phyloP scores from a whole-genome alignment of 2,797 vertebrate genomes.

The Megalops cyprinoides region DNA sequence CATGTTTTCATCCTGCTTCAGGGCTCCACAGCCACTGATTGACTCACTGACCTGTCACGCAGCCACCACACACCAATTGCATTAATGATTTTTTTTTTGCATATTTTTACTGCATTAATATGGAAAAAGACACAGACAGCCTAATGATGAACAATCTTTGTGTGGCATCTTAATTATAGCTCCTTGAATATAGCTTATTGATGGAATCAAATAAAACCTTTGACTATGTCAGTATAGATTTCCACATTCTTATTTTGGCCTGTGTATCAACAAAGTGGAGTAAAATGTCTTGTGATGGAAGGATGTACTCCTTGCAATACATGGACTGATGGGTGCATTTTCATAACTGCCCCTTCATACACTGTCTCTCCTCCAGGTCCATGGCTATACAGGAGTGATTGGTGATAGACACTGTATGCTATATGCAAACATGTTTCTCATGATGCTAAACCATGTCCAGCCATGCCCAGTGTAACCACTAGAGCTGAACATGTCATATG shows the following conservation, averaged over 20 bases:
- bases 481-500: too few species aligned
- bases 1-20: background rate
- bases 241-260: constrained; percentile 8
- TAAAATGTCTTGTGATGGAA: background rate
- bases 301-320: background rate
- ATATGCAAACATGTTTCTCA: background rate
- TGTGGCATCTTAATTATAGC: too few species aligned
- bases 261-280: background rate
- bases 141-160: too few species aligned
- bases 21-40: background rate
- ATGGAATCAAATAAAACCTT: too few species aligned
- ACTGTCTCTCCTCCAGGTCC: background rate
- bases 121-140: too few species aligned
- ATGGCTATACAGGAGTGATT: background rate
- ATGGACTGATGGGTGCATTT: background rate
- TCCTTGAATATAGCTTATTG: too few species aligned
- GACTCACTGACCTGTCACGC: constrained; percentile 2
- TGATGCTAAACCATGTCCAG: too few species aligned
- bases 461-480: too few species aligned
- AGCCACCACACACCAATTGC: constrained; percentile 20
- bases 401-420: background rate
- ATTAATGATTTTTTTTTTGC: constrained; percentile 29
- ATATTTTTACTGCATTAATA: constrained; percentile 26
- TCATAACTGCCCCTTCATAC: background rate
- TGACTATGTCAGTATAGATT: too few species aligned